Evolutionary conservation across 2,113 vertebrate genomes (phyloP).

Genomic region (Otus sunia): DNA sequence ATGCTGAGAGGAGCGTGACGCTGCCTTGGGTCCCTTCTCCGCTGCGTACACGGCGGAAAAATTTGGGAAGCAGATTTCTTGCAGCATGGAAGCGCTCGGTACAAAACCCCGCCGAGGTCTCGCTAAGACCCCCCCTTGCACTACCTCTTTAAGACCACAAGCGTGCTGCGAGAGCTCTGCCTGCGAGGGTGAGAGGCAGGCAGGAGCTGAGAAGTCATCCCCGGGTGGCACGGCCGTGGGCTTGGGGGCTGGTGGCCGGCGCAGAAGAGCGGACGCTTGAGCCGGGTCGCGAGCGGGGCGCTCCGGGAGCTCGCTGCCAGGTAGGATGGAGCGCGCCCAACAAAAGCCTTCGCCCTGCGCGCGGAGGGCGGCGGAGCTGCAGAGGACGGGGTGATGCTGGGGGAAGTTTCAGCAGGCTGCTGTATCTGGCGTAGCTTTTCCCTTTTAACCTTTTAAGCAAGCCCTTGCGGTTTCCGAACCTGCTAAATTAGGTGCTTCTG

Average conservation of each 20-base stretch:
- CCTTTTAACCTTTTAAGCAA: neutral
- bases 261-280: neutral
- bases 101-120: neutral
- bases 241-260: neutral
- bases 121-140: neutral
- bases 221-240: neutral
- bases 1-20: neutral
- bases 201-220: neutral
- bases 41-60: fast-evolving
- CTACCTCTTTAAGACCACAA: constrained; percentile 38
- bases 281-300: neutral
- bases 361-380: neutral
- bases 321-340: fast-evolving
- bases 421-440: neutral
- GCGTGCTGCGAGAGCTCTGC: neutral
- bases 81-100: fast-evolving
- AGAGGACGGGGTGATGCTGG: neutral
- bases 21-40: neutral
- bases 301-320: neutral
- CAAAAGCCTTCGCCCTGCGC: neutral
- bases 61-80: neutral
- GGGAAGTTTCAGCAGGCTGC: neutral
- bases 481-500: neutral
- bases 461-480: fast-evolving
- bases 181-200: neutral